Evolutionary conservation across 2,113 vertebrate genomes (phyloP), one percentile per base, ranked within the genome.

Genomic region (Trichechus manatus): DNA sequence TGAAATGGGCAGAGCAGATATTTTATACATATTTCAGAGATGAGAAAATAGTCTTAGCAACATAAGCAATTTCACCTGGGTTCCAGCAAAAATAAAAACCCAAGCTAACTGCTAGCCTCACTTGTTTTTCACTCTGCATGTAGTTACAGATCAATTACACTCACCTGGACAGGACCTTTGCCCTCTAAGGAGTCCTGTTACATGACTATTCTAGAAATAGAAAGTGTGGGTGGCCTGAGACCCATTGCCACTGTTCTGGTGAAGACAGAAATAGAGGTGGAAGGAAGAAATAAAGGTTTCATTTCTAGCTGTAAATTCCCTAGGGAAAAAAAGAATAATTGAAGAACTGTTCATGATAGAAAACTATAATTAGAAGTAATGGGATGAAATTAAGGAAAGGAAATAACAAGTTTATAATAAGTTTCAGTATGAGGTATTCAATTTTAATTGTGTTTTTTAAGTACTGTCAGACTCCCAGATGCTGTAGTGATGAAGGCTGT

Each of bases 331-430:
- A 92, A 74, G 72, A 86, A 77, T 72, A 89, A 61, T 56, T 97
- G 97, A 92, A 97, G 70, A 96, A 94, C 3, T 56, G 78, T 93
- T 98, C 86, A 89, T 97, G 94, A 95, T 95, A 96, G 85, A 93
- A 96, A 90, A 91, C 95, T 95, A 83, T 97, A 98, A 97, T 98
- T 97, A 97, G 96, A 92, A 97, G 85, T 92, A 97, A 98, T 96
- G 79, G 68, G 31, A 85, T 91, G 72, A 95, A 97, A 97, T 98
- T 96, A 96, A 98, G 90, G 74, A 44, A 97, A 94, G 80, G 81
- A 95, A 97, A 97, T 89, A 97, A 96, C 79, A 97, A 97, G 88
- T 84, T 98, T 96, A 68, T 68, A 95, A 97, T 94, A 96, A 90
- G 77, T 95, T 98, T 68, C 63, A 92, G 94, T 78, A 39, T 72